These are phyloP conservation scores for Halcyon badia DNA, from an alignment of 2,797 vertebrate genomes.

Conservation along the genomic window DNA sequence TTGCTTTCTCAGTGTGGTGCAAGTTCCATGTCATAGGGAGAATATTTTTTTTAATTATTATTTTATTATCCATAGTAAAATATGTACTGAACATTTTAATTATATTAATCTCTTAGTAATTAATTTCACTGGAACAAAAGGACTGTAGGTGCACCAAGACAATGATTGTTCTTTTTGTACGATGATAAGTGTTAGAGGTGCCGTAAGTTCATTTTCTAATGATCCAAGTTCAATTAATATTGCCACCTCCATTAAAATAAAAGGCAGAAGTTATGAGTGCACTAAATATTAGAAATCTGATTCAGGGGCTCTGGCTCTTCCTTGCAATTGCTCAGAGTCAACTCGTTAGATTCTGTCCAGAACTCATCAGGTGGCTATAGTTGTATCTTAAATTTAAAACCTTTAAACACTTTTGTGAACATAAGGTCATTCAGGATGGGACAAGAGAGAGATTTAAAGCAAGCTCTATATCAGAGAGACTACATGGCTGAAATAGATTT, in stretches of 20 bases:
- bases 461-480: not conserved
- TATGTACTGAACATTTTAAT: not conserved
- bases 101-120: not conserved
- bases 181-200: not conserved
- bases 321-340: not conserved
- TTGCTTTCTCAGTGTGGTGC: not conserved
- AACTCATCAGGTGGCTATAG: not conserved
- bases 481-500: not conserved
- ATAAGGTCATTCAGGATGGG: not conserved
- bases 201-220: not conserved
- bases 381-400: conserved; percentile 20
- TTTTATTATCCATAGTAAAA: not conserved
- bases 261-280: not conserved
- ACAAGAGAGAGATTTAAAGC: conserved; percentile 10
- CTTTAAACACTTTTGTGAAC: not conserved
- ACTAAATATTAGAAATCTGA: conserved; percentile 6
- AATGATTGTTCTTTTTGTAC: not conserved
- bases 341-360: not conserved
- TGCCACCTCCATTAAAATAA: not conserved
- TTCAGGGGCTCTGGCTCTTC: not conserved
- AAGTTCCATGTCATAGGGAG: not conserved
- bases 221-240: conserved; percentile 16
- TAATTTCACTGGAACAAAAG: not conserved
- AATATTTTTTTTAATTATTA: not conserved
- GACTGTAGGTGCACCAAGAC: not conserved